Conservation (phyloP, 2,113 vertebrate species). For the Numida meleagris region DNA sequence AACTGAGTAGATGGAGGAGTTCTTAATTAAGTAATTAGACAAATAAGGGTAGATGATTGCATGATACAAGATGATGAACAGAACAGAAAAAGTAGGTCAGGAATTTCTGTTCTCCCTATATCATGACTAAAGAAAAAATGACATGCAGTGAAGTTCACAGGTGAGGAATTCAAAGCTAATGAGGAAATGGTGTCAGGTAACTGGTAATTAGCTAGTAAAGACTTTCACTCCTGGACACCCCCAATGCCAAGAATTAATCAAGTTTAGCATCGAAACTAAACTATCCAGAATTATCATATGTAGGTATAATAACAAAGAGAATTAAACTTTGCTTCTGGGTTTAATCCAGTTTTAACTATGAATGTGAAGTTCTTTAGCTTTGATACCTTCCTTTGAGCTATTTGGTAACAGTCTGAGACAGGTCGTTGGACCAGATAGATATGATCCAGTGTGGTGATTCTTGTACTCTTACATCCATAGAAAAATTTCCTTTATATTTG, state of each 20-base stretch:
- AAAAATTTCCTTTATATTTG: not conserved
- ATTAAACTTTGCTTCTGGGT: conserved; percentile 6
- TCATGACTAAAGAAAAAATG: conserved; percentile 32
- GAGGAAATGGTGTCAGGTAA: not conserved
- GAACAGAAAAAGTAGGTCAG: conserved; percentile 52
- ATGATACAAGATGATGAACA: conserved; percentile 22
- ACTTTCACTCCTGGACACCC: not conserved
- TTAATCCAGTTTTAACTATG: not conserved
- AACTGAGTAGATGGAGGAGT: conserved; percentile 41
- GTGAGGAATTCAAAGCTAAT: conserved; percentile 48
- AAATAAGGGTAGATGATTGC: conserved; percentile 46
- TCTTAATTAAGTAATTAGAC: conserved; percentile 58
- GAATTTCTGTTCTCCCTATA: conserved; percentile 34
- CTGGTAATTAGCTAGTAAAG: not conserved
- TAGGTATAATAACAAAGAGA: not conserved
- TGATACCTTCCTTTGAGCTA: not conserved
- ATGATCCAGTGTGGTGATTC: not conserved
- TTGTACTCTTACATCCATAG: not conserved
- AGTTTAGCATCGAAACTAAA: not conserved
- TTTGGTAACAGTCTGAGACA: not conserved
- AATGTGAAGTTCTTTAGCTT: not conserved
- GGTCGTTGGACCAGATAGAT: not conserved
- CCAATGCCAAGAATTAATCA: conserved; percentile 37
- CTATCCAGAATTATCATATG: not conserved
- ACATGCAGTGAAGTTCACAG: conserved; percentile 45